A percentile compares a stretch with the other conserved stretches of the same genome.
phyloP scores from a whole-genome alignment of 53 echinoderm and acorn worm genomes.

The Temnopleurus reevesii region DNA sequence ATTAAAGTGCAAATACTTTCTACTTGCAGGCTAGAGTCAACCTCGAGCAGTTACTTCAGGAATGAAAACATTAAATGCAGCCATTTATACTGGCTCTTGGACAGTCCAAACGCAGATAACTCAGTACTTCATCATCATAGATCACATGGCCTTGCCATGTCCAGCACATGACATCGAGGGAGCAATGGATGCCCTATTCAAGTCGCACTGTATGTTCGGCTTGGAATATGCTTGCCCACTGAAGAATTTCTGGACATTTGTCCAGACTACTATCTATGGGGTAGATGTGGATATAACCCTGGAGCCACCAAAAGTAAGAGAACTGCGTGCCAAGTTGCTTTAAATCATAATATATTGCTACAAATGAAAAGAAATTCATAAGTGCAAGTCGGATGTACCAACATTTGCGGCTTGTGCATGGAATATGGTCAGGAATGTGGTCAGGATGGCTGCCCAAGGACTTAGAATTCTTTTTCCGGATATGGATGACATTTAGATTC shows the following conservation, averaged over 20 bases:
- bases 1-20: slow-evolving; percentile 25
- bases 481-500: not conserved
- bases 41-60: slow-evolving; percentile 21
- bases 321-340: slow-evolving; percentile 25
- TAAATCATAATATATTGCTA: slow-evolving; percentile 10
- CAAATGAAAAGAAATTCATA: not conserved
- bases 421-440: not conserved
- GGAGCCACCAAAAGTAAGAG: slow-evolving; percentile 14
- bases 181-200: slow-evolving; percentile 15
- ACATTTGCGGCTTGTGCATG: slow-evolving; percentile 17
- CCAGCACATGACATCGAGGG: slow-evolving; percentile 34
- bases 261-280: slow-evolving; percentile 16
- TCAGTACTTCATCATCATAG: slow-evolving; percentile 46
- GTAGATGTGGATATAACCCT: slow-evolving; percentile 32
- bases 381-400: not conserved
- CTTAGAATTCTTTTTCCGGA: not conserved
- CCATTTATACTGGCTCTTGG: slow-evolving; percentile 44
- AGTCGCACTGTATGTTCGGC: slow-evolving; percentile 26
- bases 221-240: slow-evolving; percentile 40
- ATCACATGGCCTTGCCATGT: slow-evolving; percentile 32
- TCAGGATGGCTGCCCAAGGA: not conserved
- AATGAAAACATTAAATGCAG: slow-evolving; percentile 33
- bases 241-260: not conserved
- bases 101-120: slow-evolving; percentile 27
- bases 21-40: slow-evolving; percentile 25